A percentile compares a stretch with the other conserved stretches of the same genome.
Evolutionary conservation across 2,113 vertebrate genomes (phyloP).

Genomic region (Myiopsitta monachus): DNA sequence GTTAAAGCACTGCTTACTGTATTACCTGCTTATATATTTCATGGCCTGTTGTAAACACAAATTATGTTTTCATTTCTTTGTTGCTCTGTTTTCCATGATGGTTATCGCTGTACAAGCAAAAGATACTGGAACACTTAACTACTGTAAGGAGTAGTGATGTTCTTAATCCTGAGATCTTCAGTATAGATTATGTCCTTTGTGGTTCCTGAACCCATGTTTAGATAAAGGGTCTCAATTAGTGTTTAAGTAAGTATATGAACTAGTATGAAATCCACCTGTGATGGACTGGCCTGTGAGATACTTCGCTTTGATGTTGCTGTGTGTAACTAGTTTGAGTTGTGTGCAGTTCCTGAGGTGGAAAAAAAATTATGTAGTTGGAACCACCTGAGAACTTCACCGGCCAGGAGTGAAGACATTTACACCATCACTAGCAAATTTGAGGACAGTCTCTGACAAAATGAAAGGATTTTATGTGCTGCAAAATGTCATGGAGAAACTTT

Average conservation of each 20-base stretch:
- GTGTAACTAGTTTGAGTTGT: background rate
- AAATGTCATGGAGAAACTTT: background rate
- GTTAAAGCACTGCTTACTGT: background rate
- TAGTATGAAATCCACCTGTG: background rate
- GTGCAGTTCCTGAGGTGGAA: background rate
- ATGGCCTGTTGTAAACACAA: background rate
- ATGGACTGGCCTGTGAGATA: background rate
- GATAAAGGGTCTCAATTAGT: background rate
- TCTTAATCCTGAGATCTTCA: background rate
- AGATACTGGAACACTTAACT: background rate
- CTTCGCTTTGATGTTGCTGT: background rate
- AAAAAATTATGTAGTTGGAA: background rate
- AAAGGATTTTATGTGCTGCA: background rate
- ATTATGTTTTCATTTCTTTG: background rate
- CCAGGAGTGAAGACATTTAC: accelerated
- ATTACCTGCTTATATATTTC: background rate
- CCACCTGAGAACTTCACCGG: background rate
- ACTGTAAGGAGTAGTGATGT: background rate
- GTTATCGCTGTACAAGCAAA: background rate
- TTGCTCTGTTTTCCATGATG: background rate
- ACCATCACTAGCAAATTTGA: background rate
- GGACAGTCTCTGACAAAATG: background rate
- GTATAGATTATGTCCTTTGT: background rate
- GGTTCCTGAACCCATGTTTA: background rate
- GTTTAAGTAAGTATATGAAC: background rate